These are phyloP conservation scores for Acanthurus tractus DNA, from an alignment of 2,797 vertebrate species.

Conservation along the genomic window DNA sequence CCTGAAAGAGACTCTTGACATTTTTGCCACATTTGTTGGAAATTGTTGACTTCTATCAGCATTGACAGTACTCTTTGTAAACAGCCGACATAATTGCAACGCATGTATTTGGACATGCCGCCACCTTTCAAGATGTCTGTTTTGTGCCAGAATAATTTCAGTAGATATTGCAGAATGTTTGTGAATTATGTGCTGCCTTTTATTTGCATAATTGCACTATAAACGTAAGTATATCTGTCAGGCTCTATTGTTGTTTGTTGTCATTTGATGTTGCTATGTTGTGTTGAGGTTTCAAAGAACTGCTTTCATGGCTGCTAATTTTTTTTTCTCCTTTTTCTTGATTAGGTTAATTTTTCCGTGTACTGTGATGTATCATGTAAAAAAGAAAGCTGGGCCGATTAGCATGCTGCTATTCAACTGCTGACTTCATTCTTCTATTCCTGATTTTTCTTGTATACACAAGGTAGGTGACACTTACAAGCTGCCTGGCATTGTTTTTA, in stretches of 20 bases:
- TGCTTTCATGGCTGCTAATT: too few relatives aligned
- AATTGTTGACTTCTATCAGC: slow-evolving; percentile 16
- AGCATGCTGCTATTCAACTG: too few relatives aligned
- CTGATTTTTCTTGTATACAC: neutral
- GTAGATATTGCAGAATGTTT: slow-evolving; percentile 31
- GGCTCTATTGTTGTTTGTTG: neutral
- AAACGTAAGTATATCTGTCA: neutral
- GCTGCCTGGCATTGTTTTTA: neutral
- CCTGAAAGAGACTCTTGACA: slow-evolving; percentile 29
- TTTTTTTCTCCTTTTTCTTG: too few relatives aligned
- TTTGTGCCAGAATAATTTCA: slow-evolving; percentile 25
- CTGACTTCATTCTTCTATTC: too few relatives aligned
- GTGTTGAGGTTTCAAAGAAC: neutral
- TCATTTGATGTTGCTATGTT: neutral
- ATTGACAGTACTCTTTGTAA: neutral
- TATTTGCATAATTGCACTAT: slow-evolving; percentile 20
- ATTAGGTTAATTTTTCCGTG: too few relatives aligned
- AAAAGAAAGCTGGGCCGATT: too few relatives aligned
- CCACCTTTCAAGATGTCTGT: slow-evolving; percentile 24
- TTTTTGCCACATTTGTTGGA: slow-evolving; percentile 25
- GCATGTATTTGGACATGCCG: slow-evolving; percentile 15
- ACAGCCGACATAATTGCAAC: slow-evolving; percentile 13
- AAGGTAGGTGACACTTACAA: neutral
- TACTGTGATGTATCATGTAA: too few relatives aligned
- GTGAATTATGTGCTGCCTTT: slow-evolving; percentile 14